phyloP scores from a whole-genome alignment of 1,140 invertebrate genomes.

The Dinothrombium tinctorium region DNA sequence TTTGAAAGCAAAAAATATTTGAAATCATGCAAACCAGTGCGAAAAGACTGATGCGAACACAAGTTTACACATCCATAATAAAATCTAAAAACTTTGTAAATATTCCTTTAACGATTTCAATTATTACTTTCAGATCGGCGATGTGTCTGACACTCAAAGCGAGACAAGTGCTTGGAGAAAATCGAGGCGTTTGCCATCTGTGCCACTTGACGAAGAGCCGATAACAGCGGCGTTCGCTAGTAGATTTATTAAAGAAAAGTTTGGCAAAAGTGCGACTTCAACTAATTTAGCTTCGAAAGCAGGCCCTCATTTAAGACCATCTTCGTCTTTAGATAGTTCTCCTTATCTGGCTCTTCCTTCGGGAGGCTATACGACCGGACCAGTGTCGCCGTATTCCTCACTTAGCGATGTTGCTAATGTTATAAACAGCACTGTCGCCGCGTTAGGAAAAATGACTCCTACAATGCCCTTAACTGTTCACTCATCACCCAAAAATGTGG shows the following conservation, averaged over 20 bases:
- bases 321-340: conserved; percentile 1
- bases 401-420: conserved; percentile 5
- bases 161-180: background rate
- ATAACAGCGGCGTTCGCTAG: conserved; percentile 16
- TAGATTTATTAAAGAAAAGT: conserved; percentile 7
- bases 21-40: no score
- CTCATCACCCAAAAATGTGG: background rate
- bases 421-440: background rate
- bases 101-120: background rate
- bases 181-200: conserved; percentile 26
- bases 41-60: no score
- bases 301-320: background rate
- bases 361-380: background rate
- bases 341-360: background rate
- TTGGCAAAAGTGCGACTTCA: background rate
- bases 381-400: conserved; percentile 3
- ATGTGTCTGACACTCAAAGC: conserved; percentile 3
- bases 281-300: background rate
- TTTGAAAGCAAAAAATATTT: no score
- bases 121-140: background rate
- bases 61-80: no score
- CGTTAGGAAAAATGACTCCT: conserved; percentile 2
- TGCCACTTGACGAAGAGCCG: conserved; percentile 32
- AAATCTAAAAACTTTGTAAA: no score
- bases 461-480: background rate